phyloP scores from a whole-genome alignment of 2,888 invertebrate genomes.

The Conops quadrifasciatus region DNA sequence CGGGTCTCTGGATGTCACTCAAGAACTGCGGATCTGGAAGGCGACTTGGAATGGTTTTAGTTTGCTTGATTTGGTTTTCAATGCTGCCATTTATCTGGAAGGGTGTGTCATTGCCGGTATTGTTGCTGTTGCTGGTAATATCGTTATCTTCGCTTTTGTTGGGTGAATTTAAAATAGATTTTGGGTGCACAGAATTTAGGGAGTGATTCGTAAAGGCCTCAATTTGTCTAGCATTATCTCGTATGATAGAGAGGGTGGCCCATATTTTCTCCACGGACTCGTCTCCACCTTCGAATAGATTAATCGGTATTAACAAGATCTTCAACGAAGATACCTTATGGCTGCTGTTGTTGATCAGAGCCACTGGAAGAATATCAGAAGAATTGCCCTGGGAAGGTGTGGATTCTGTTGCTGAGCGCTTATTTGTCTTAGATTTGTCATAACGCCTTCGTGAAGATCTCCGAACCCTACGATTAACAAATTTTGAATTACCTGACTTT shows the following conservation, averaged over 20 bases:
- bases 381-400: constrained; percentile 17
- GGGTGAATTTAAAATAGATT: background rate
- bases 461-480: constrained; percentile 32
- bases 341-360: constrained; percentile 39
- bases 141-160: background rate
- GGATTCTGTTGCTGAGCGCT: constrained; percentile 24
- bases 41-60: background rate
- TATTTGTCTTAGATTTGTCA: constrained; percentile 28
- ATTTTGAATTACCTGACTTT: constrained; percentile 42
- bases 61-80: background rate
- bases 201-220: constrained; percentile 51
- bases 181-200: constrained; percentile 24
- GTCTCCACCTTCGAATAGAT: constrained; percentile 47
- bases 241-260: constrained; percentile 49
- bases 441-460: constrained; percentile 32
- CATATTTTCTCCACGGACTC: constrained; percentile 48
- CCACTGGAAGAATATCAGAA: constrained; percentile 40
- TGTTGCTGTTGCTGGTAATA: background rate
- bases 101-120: background rate
- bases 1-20: constrained; percentile 29
- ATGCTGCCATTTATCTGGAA: no score
- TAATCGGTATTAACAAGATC: constrained; percentile 54
- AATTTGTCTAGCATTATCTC: constrained; percentile 49
- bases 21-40: constrained; percentile 18
- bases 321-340: constrained; percentile 41